These are phyloP conservation scores for Aptenodytes patagonicus DNA, from an alignment of 2,113 vertebrate species.

Conservation along the genomic window DNA sequence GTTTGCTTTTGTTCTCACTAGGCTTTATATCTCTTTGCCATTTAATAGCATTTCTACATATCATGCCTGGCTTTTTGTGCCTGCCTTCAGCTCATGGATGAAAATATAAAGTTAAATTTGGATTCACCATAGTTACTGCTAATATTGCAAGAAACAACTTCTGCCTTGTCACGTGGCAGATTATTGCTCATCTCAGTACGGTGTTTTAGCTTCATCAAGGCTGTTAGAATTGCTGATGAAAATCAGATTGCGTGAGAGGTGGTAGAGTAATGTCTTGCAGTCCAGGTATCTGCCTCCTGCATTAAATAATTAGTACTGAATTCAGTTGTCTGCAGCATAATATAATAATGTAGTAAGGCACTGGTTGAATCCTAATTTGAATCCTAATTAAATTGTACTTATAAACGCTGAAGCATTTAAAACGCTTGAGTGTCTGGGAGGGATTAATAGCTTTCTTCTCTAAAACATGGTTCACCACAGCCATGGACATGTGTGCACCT, in stretches of 20 bases:
- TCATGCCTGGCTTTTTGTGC: neutral
- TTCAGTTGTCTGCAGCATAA: neutral
- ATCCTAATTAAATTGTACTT: neutral
- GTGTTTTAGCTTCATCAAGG: neutral
- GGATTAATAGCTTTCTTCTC: neutral
- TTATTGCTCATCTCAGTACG: neutral
- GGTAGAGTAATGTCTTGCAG: neutral
- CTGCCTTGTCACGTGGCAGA: neutral
- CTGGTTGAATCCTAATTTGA: neutral
- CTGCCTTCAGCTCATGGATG: neutral
- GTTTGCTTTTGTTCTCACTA: neutral
- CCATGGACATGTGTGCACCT: constrained; percentile 75
- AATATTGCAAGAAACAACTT: neutral
- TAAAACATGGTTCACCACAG: neutral
- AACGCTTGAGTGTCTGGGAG: neutral
- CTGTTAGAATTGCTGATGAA: neutral
- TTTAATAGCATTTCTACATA: neutral
- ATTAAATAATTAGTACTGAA: neutral
- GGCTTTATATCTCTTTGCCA: neutral
- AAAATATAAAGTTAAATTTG: neutral
- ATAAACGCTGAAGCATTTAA: neutral
- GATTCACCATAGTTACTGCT: neutral
- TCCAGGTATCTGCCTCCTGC: neutral
- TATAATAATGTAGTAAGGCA: neutral
- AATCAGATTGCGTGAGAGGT: neutral